Base-by-base conservation (phyloP, 2,888 invertebrate genomes). In the Phengaris arion region DNA sequence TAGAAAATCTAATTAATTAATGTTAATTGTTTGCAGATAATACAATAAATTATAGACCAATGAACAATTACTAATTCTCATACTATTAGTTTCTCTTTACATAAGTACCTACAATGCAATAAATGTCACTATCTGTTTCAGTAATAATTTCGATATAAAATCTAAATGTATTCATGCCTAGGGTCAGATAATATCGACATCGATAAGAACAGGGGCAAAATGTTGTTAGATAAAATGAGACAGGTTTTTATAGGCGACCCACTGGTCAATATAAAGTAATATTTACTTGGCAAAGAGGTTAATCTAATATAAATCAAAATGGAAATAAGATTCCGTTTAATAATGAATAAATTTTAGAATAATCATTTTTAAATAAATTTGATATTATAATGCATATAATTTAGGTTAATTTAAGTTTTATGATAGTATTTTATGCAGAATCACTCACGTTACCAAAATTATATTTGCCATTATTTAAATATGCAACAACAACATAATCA, bases 141-240 rank as follows among this genome's bases (percentile, higher is more conserved):
- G 12, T 54, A 22, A 10, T 10, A 48, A 72, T 7, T 76, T 79
- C 77, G 76, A 80, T 77, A 78, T 79, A 80, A 83, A 83, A 59
- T 83, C 82, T 85, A 85, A 83, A 86, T 85, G 82, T 79, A 81
- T 87, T 87, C 86, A 83, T 84, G 83, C 82, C 75, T 79, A 82
- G 81, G 89, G 88, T 90, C 89, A 90, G 54, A 52, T 87, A 85
- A 84, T 89, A 89, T 90, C 85, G 81, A 83, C 85, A 85, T 85
- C 88, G 86, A 87, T 87, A 86, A 84, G 84, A 87, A 88, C 87
- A 86, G 84, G 54, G 85, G 86, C 88, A 89, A 90, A 90, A 91
- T 89, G 89, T 86, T 86, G 87, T 84, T 82, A 88, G 87, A 89
- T 88, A 84, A 85, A 83, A 83, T 80, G 78, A 85, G 88, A 89